These are phyloP conservation scores for Eolophus roseicapilla DNA, from an alignment of 2,113 vertebrate species.

Conservation along the genomic window DNA sequence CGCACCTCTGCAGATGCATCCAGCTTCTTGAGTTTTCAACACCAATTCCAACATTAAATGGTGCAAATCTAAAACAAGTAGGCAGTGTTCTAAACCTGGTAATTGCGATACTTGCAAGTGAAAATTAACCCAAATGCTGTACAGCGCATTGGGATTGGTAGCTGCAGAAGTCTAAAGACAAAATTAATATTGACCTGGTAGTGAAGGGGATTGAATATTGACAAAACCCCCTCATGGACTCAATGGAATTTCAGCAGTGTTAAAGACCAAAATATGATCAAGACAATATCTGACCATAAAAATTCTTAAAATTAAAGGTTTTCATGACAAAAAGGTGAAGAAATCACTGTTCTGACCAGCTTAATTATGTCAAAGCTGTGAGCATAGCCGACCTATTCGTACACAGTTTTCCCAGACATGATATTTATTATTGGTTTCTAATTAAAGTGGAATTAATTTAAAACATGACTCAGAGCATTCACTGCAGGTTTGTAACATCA, in stretches of 20 bases:
- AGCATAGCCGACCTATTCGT: not conserved
- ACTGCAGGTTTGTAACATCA: not conserved
- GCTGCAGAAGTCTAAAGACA: not conserved
- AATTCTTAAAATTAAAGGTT: not conserved
- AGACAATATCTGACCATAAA: not conserved
- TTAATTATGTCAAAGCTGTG: not conserved
- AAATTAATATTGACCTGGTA: not conserved
- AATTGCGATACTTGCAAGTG: fast-evolving
- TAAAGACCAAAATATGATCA: not conserved
- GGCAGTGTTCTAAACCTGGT: not conserved
- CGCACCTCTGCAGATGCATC: not conserved
- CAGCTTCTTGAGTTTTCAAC: not conserved
- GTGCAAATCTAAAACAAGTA: not conserved
- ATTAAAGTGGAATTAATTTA: not conserved
- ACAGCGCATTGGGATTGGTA: not conserved
- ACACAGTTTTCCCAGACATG: not conserved
- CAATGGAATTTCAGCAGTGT: not conserved
- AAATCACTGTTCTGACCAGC: not conserved
- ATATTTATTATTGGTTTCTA: not conserved
- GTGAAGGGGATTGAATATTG: not conserved
- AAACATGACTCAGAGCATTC: not conserved
- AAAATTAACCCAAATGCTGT: not conserved
- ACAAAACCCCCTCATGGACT: not conserved
- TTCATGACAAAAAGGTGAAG: not conserved
- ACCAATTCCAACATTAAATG: not conserved